Base-by-base conservation (phyloP, 2,888 invertebrate species). In the Eupithecia pulchellata region DNA sequence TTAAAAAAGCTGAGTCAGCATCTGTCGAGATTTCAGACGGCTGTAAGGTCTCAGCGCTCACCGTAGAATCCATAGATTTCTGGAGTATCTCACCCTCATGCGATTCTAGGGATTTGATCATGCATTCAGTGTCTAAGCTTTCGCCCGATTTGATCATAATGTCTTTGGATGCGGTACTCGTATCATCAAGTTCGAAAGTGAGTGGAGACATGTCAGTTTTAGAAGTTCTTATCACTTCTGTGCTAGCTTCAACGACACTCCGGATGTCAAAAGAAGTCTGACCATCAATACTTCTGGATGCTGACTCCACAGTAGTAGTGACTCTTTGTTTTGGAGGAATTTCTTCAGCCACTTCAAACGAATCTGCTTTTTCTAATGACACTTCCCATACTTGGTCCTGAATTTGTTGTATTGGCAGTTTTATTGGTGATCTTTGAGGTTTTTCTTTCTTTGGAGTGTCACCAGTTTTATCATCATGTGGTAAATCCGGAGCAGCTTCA, bases 131-230 rank as follows among this genome's bases (percentile, higher is more conserved):
- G 71, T 94, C 94, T 62, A 93, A 81, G 68, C 94, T 95, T 83
- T 94, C 94, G 39, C 93, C 94, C 39, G 94, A 95, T 84, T 94
- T 94, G 6, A 93, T 85, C 94, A 95, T 94, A 8, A 92, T 84
- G 74, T 95, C 94, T 84, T 91, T 94, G 4, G 94, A 93, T 39
- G 84, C 84, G 2, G 88, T 89, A 77, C 92, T 93, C 29, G 89
- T 84, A 76, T 93, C 93, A 72, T 94, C 94, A 58, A 88, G 79
- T 83, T 93, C 94, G 69, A 89, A 86, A 63, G 89, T 87, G 71
- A 87, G 85, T 11, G 93, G 91, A 17, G 91, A 93, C 84, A 89
- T 87, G 82, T 93, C 93, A 78, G 86, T 84, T 86, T 92, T 93
- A 71, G 83, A 79, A 57, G 81, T 75, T 80, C 89, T 93, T 8